A percentile compares a stretch with the other conserved stretches of the same genome.
phyloP scores from a whole-genome alignment of 2,797 vertebrate genomes.

The Etheostoma nigrum region DNA sequence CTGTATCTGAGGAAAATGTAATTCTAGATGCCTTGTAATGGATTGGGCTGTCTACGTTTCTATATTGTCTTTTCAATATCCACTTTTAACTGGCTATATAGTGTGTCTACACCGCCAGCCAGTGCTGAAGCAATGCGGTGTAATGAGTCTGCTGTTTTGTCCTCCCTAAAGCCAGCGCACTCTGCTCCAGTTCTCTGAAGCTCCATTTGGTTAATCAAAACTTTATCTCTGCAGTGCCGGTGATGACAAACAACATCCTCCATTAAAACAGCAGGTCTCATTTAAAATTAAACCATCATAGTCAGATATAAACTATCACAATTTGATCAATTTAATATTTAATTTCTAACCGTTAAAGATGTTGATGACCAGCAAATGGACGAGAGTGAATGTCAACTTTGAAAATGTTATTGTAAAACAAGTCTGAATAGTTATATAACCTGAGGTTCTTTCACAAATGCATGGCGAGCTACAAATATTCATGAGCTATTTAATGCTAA shows the following conservation, averaged over 20 bases:
- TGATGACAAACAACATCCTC: conserved; percentile 15
- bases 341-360: conserved; percentile 1
- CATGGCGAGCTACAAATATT: conserved; percentile 32
- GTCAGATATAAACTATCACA: conserved; percentile 29
- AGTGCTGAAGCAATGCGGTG: conserved; percentile 33
- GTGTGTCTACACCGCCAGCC: conserved; percentile 35
- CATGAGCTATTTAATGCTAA: conserved; percentile 21
- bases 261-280: conserved; percentile 20
- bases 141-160: conserved; percentile 55
- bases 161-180: conserved; percentile 15
- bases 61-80: conserved; percentile 71
- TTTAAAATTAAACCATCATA: conserved; percentile 38
- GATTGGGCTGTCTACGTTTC: conserved; percentile 65
- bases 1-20: conserved; percentile 69
- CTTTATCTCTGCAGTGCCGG: not conserved
- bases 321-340: conserved; percentile 34
- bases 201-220: conserved; percentile 26
- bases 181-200: conserved; percentile 26
- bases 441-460: conserved; percentile 16
- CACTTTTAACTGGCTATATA: conserved; percentile 54
- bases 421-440: not conserved
- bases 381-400: conserved; percentile 5
- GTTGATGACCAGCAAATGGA: conserved; percentile 19
- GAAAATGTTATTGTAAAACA: conserved; percentile 9
- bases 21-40: conserved; percentile 74